Evolutionary conservation across 2,113 vertebrate genomes (phyloP).

Genomic region (Rhadina sibilatrix): DNA sequence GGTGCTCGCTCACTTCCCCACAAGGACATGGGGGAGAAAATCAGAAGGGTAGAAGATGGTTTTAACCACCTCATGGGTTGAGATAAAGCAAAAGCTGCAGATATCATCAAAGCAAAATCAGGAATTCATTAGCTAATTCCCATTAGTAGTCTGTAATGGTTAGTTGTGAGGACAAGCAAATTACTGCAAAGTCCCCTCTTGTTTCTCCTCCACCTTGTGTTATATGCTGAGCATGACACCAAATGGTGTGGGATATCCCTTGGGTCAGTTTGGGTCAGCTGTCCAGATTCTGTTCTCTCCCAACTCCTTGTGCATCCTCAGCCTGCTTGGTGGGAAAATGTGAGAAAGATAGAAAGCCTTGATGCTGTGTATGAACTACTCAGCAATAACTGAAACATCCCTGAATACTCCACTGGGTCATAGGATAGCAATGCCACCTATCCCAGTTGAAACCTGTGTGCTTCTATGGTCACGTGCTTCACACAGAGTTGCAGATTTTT

Average conservation of each 20-base stretch:
- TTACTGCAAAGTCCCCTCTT: not conserved
- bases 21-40: not conserved
- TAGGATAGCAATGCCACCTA: not conserved
- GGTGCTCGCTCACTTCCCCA: rapidly evolving
- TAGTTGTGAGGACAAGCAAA: not conserved
- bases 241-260: not conserved
- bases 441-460: not conserved
- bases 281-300: not conserved
- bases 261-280: not conserved
- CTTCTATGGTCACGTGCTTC: not conserved
- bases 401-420: not conserved
- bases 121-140: not conserved
- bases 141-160: not conserved
- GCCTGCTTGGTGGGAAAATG: rapidly evolving
- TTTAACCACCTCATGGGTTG: not conserved
- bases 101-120: not conserved
- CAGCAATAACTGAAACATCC: not conserved
- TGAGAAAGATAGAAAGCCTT: not conserved
- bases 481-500: not conserved
- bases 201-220: not conserved
- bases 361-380: not conserved
- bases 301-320: not conserved
- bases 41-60: not conserved
- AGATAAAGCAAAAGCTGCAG: not conserved
- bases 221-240: not conserved